Base-by-base conservation (phyloP, 2,888 invertebrate genomes). In the Epicampocera succincta region DNA sequence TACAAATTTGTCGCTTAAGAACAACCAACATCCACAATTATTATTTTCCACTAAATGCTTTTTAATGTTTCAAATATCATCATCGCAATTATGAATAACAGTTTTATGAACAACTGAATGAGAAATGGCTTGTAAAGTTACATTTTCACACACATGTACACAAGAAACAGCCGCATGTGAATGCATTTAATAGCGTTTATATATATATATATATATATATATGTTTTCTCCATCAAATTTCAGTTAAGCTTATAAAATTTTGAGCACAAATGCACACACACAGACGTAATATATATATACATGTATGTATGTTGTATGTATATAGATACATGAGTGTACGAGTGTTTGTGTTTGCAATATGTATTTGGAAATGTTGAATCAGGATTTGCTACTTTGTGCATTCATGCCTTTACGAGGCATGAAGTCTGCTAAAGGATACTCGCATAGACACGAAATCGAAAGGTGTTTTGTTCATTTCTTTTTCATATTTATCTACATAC, bases 141-240 rank as follows among this genome's bases (percentile, higher is more conserved):
- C 21, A 50, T 48, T 46, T 42, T 44, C 58, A 58, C 44, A 42
- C 29, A 71, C 38, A 50, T 48, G 56, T 29, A 54, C 21, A 17
- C 19, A 17, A 33, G 40, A 25, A 71, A n/a, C n/a, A n/a, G n/a
- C n/a, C 38, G 65, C 56, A 50, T 56, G 63, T 71, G 60, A 66
- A 71, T 71, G 69, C 71, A 71, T 71, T 75, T 80, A 76, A 77
- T 77, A 50, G 63, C 68, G 63, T 65, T 81, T 76, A 61, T 68
- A 73, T 33, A n/a, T n/a, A n/a, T n/a, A n/a, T n/a, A n/a, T n/a
- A n/a, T n/a, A n/a, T n/a, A n/a, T n/a, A n/a, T n/a, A n/a, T 33
- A 8, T 33, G 3, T 5, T 33, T 33, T 33, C 8, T 5, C 5
- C 1, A 8, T 6, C 8, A 56, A n/a, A 12, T 40, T 25, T 25